Conservation (phyloP, 2,113 vertebrate genomes). For the Syngnathoides biaculeatus region DNA sequence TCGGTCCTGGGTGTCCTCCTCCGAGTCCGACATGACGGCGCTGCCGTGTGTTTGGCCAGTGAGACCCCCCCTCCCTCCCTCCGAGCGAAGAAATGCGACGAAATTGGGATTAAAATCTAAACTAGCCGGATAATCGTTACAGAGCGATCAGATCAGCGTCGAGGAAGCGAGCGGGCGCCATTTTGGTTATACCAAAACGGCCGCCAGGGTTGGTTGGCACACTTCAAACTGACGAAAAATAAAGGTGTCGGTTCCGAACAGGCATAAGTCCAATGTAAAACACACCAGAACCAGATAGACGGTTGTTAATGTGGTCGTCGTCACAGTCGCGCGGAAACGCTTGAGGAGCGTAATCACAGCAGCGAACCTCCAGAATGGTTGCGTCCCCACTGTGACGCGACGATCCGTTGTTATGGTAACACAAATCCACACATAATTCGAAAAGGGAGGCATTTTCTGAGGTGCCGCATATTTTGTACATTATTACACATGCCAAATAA, state of each 20-base stretch:
- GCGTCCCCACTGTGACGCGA: conserved; percentile 66
- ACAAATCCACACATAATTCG: conserved; percentile 25
- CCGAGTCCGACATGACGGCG: conserved; percentile 91
- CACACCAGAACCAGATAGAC: neutral
- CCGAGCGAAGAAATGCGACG: neutral
- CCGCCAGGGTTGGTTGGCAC: conserved; percentile 18
- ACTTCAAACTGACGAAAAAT: neutral
- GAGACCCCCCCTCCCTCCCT: neutral
- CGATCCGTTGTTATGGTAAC: conserved; percentile 65
- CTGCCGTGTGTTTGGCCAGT: neutral
- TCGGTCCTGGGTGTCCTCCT: conserved; percentile 89
- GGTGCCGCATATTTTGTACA: neutral
- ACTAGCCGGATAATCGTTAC: conserved; percentile 24
- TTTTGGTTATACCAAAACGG: conserved; percentile 61
- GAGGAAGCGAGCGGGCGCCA: conserved; percentile 72
- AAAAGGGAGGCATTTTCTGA: neutral
- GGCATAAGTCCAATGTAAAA: neutral
- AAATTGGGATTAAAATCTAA: neutral
- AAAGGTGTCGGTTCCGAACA: neutral
- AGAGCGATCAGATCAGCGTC: conserved; percentile 56
- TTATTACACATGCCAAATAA: too few species aligned
- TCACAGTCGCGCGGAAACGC: neutral
- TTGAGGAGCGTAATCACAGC: conserved; percentile 28
- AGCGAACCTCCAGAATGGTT: conserved; percentile 20
- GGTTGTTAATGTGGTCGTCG: neutral